Evolutionary conservation across 2,797 vertebrate genomes (phyloP), one percentile per base, ranked within the genome.

Genomic region (Gastrophryne carolinensis): DNA sequence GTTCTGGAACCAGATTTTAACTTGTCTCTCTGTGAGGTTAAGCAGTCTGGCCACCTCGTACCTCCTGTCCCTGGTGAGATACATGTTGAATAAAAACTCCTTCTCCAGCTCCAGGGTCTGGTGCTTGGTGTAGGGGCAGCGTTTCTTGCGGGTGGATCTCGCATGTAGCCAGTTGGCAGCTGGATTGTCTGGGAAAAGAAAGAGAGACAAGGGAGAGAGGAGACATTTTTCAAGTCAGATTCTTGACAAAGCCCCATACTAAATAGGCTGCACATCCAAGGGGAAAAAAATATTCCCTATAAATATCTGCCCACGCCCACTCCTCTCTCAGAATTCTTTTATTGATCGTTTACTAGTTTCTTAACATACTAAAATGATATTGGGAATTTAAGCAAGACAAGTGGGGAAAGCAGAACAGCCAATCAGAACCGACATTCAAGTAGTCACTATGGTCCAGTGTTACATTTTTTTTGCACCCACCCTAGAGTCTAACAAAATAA

Each of bases 1-100:
- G 86, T 99, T 99, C 87, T 99, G 97, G 90, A 99, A 98, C 97
- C 97, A 98, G 84, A 99, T 99, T 92, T 99, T 99, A 83, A 99
- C 95, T 92, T 99, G 97, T 90, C 97, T 95, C 86, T 98, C 97
- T 8, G 96, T 98, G 86, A 99, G 89, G 89, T 93, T 97, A 81
- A 99, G 94, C 60, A 94, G 83, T 74, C 95, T 92, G 39, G 97
- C 96, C 81, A 99, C 92, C 81, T 99, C 97, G 62, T 98, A 98
- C 87, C 97, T 95, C 70, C 97, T 96, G 85, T 99, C 97, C 89
- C 97, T 91, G 64, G 97, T 98, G 72, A 99, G 97, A 86, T 99
- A 99, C 96, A 99, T 99, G 85, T 99, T 99, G 91, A 96, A 99
- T 24, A 99, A 88, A 90, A 99, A 99, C 81, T 99, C 97, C 80